phyloP scores from a whole-genome alignment of 2,113 vertebrate species.

The Excalfactoria chinensis region DNA sequence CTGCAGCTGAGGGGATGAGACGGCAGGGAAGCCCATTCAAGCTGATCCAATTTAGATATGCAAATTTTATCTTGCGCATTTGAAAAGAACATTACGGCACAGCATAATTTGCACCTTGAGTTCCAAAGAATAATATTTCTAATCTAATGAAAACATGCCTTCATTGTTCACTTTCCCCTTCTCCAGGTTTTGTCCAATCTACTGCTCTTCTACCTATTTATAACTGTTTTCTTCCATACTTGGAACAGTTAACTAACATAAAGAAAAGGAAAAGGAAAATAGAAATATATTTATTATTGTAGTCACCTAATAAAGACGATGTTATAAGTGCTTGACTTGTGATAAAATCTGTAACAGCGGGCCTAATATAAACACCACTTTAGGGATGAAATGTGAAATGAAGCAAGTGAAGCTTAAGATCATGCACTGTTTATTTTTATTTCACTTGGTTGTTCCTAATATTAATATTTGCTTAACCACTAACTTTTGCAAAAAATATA shows the following conservation, averaged over 20 bases:
- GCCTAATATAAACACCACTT: background rate
- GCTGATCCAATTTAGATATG: conserved; percentile 89
- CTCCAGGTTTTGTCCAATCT: conserved; percentile 30
- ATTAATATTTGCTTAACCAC: background rate
- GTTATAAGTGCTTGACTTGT: background rate
- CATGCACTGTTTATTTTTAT: background rate
- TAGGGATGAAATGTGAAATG: background rate
- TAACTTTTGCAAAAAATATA: background rate
- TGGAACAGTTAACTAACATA: conserved; percentile 45
- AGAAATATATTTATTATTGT: background rate
- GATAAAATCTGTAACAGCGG: background rate
- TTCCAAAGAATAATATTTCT: conserved; percentile 80
- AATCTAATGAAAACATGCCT: conserved; percentile 79
- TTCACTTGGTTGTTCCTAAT: background rate
- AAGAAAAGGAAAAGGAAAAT: background rate
- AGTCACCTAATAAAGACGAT: background rate
- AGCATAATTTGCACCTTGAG: conserved; percentile 78
- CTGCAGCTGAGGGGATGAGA: conserved; percentile 61
- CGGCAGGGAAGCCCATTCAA: conserved; percentile 74
- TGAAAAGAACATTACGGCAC: conserved; percentile 75
- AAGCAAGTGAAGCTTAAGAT: background rate
- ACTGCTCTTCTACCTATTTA: conserved; percentile 10
- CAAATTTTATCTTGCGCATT: conserved; percentile 79
- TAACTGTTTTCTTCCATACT: conserved; percentile 8
- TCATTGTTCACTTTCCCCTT: conserved; percentile 59